Evolutionary conservation across 2,113 vertebrate species (phyloP).

Genomic region (Promerops cafer): DNA sequence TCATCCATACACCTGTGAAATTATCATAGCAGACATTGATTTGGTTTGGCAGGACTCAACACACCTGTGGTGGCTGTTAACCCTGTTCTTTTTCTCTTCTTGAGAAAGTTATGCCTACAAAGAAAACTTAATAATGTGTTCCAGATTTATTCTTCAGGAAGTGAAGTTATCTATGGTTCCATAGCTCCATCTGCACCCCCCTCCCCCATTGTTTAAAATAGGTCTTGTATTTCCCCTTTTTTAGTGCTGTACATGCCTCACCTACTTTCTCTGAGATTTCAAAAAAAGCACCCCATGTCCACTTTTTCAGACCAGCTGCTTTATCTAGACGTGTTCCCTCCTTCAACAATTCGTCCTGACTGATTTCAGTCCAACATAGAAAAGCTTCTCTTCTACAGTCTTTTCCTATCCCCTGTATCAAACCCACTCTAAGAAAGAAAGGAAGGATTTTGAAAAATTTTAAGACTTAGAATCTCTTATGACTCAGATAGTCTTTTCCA

Average conservation of each 20-base stretch:
- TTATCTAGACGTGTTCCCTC: not conserved
- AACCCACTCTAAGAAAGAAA: not conserved
- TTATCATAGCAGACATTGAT: not conserved
- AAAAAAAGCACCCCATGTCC: not conserved
- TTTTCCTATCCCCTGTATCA: not conserved
- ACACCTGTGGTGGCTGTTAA: not conserved
- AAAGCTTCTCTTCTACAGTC: not conserved
- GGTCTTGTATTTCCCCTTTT: not conserved
- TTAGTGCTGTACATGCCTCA: not conserved
- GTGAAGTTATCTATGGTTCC: not conserved
- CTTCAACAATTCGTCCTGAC: not conserved
- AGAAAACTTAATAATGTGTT: not conserved
- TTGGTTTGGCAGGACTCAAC: not conserved
- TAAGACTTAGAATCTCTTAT: not conserved
- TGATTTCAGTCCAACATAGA: accelerated
- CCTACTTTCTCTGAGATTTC: not conserved
- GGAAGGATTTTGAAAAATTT: not conserved
- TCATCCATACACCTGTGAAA: not conserved
- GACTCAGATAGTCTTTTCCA: not conserved
- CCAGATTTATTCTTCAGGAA: not conserved
- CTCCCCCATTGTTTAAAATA: not conserved
- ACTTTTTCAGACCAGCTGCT: not conserved
- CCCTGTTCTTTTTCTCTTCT: not conserved
- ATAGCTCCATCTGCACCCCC: not conserved
- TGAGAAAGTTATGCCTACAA: not conserved